Percentiles rank a stretch among this genome's conserved stretches.
phyloP scores from a whole-genome alignment of 2,113 vertebrate genomes.

The Uropsilus gracilis region DNA sequence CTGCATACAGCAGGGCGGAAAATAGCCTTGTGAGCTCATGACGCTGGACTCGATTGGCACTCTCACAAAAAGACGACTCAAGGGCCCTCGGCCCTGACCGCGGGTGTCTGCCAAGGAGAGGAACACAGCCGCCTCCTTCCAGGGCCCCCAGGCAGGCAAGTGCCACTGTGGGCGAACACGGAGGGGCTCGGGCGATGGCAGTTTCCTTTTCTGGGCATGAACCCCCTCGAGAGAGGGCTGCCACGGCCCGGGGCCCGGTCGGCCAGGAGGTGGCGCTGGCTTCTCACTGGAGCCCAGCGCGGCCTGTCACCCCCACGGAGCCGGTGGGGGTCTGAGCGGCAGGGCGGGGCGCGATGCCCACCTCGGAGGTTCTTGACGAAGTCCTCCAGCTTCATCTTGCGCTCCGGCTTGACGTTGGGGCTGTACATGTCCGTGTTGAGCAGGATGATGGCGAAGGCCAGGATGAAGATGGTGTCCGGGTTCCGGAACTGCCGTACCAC shows the following conservation, averaged over 20 bases:
- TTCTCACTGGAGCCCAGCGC: not conserved
- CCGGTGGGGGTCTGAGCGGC: fast-evolving
- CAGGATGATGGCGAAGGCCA: constrained; percentile 98
- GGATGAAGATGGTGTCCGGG: constrained; percentile 98
- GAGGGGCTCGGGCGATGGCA: not conserved
- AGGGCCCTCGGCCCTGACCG: not conserved
- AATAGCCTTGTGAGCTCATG: not conserved
- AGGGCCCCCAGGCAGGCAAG: too few relatives aligned
- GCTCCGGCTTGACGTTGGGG: constrained; percentile 97
- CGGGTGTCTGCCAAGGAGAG: not conserved
- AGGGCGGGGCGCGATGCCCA: constrained; percentile 69
- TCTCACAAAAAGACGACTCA: not conserved
- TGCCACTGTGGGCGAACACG: not conserved
- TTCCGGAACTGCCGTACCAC: constrained; percentile 97
- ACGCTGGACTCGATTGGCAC: not conserved
- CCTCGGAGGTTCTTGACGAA: constrained; percentile 98
- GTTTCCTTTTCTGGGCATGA: not conserved
- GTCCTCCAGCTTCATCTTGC: constrained; percentile 99
- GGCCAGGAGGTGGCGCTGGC: not conserved
- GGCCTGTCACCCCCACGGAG: not conserved
- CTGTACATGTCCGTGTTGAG: constrained; percentile 99
- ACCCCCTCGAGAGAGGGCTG: not conserved
- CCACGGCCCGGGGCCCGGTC: not conserved
- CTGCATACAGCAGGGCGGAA: not conserved
- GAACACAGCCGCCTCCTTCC: too few relatives aligned